These are phyloP conservation scores for Teleiodes luculella DNA, from an alignment of 2,888 invertebrate species.

Conservation along the genomic window DNA sequence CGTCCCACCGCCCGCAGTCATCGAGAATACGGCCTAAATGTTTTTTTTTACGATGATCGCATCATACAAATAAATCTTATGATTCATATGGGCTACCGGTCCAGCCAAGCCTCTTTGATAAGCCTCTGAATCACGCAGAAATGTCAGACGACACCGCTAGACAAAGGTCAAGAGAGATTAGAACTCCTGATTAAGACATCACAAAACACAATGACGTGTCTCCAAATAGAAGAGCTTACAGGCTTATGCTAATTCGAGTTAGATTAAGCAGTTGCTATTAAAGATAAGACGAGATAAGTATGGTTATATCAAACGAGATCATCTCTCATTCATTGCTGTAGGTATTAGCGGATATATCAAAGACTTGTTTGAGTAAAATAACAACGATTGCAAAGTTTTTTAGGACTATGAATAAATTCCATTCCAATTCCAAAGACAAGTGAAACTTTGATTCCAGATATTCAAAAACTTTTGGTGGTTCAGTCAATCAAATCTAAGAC, in stretches of 20 bases:
- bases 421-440: no score
- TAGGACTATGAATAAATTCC: no score
- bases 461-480: no score
- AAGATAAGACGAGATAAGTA: not conserved
- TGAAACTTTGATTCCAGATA: no score
- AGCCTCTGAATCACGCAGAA: conserved; percentile 11
- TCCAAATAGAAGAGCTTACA: not conserved
- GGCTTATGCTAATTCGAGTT: not conserved
- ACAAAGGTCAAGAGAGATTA: conserved; percentile 12
- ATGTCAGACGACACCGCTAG: conserved; percentile 10
- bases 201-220: not conserved
- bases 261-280: not conserved
- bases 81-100: conserved; percentile 8
- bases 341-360: not conserved
- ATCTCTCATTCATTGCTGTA: not conserved
- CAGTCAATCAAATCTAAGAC: no score
- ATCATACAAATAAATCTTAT: conserved; percentile 8
- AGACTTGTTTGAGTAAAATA: no score
- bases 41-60: conserved; percentile 1
- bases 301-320: not conserved
- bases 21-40: no score
- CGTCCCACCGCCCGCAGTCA: no score
- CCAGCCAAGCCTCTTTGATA: conserved; percentile 4
- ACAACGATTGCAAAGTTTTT: no score
- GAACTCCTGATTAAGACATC: conserved; percentile 1